Conservation (phyloP, 2,113 vertebrate genomes). For the Cyprinodon brontotheroides region DNA sequence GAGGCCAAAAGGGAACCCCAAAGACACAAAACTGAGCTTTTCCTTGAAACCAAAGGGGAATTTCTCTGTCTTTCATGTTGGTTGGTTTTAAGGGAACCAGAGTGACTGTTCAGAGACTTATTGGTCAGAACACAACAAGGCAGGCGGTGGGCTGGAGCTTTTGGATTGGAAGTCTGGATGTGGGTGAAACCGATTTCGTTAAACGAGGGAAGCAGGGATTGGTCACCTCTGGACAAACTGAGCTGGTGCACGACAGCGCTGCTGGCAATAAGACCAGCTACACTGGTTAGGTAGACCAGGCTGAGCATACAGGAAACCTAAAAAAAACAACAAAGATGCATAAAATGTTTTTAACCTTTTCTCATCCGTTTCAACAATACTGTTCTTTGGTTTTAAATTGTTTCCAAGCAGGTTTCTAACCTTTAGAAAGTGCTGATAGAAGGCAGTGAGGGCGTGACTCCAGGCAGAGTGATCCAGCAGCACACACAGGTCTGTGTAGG, state of each 20-base stretch:
- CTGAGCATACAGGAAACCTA: constrained; percentile 92
- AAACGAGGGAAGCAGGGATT: background rate
- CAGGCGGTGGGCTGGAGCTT: constrained; percentile 15
- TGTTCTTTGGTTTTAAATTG: background rate
- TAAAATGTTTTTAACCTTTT: too few relatives aligned
- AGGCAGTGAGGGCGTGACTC: constrained; percentile 84
- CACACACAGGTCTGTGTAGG: constrained; percentile 95
- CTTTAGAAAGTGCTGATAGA: constrained; percentile 92
- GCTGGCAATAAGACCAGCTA: constrained; percentile 85
- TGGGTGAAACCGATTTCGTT: constrained; percentile 28
- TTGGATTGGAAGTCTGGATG: constrained; percentile 38
- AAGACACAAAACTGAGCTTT: constrained; percentile 78
- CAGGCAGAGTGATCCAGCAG: constrained; percentile 90
- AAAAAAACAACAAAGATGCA: background rate
- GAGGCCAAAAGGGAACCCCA: constrained; percentile 86
- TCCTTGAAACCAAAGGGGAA: constrained; percentile 27
- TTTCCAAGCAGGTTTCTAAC: constrained; percentile 67
- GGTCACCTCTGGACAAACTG: constrained; percentile 58
- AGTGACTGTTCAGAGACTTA: constrained; percentile 43
- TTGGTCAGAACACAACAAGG: constrained; percentile 60
- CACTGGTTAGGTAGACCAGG: constrained; percentile 89
- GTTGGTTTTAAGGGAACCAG: background rate
- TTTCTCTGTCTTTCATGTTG: constrained; percentile 2
- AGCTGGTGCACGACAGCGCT: constrained; percentile 84
- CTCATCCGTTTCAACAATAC: background rate